Evolutionary conservation across 1,140 invertebrate species (phyloP).

Genomic region (Cotesia chilonis): DNA sequence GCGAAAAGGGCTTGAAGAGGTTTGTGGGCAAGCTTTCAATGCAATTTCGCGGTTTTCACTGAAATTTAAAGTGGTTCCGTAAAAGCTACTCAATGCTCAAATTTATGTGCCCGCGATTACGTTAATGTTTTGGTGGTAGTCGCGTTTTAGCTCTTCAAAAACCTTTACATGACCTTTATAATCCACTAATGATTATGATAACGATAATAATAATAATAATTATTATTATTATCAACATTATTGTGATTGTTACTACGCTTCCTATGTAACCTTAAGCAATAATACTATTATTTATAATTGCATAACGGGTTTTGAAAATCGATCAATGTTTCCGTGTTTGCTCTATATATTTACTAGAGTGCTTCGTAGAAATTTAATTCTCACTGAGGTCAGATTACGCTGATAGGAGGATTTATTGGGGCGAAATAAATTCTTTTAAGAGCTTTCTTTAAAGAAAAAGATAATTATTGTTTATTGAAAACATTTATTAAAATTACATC

Average conservation of each 20-base stretch:
- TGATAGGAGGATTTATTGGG: too few species aligned
- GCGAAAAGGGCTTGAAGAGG: too few species aligned
- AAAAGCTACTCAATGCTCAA: slow-evolving; percentile 28
- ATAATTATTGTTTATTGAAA: too few species aligned
- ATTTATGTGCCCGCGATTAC: slow-evolving; percentile 30
- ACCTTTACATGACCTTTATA: not conserved
- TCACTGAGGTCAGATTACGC: too few species aligned
- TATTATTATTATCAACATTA: not conserved
- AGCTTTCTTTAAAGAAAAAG: too few species aligned
- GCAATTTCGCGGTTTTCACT: slow-evolving; percentile 21
- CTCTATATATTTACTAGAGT: too few species aligned
- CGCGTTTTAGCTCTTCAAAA: slow-evolving; percentile 3
- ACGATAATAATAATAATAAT: not conserved
- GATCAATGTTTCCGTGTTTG: slow-evolving; percentile 7
- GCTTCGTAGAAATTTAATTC: too few species aligned
- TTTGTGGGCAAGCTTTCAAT: not conserved
- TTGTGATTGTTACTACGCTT: not conserved
- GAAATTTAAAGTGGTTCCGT: slow-evolving; percentile 31
- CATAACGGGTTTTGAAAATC: not conserved
- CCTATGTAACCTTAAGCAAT: not conserved
- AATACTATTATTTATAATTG: not conserved
- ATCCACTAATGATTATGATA: slow-evolving; percentile 17
- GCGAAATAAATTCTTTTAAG: too few species aligned
- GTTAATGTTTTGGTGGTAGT: slow-evolving; percentile 13
- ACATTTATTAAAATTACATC: too few species aligned